Base-by-base conservation (phyloP, 2,113 vertebrate genomes). In the Alces alces region DNA sequence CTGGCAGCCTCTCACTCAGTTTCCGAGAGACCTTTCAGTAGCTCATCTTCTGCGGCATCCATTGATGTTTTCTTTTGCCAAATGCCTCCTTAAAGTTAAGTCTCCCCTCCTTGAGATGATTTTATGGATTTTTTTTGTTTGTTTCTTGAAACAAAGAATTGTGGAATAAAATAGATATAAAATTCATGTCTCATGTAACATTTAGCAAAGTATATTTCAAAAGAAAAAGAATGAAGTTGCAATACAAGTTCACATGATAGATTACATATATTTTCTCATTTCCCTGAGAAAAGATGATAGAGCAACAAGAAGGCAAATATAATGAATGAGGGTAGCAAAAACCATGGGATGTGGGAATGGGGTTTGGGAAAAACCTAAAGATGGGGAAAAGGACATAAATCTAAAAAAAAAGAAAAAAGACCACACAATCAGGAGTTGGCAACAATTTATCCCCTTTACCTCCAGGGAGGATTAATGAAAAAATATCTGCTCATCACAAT, bases 141-240 rank as follows among this genome's bases (percentile, higher is more conserved):
- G 4, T 64, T 57, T 93, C n/a, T 93, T 66, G n/a, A 70, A 85
- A 94, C 64, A 89, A 73, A 52, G 10, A 16, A 57, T 6, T 85
- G 3, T 23, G 25, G 66, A 73, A 79, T 84, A 54, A 57, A 96
- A 52, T 8, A 60, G 43, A 3, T 7, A 50, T 6, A 89, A n/a
- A 45, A 14, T 73, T 93, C 39, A 64, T 7, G 21, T 14, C 16
- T 83, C 21, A 9, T 2, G 6, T 27, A 64, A 89, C 30, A 83
- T 6, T 57, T 54, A 78, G 43, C 92, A 58, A 83, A 79, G 50
- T 8, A 80, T 2, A 27, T 6, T 60, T 94, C n/a, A 61, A 27
- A 50, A 61, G 45, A 43, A 86, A 80, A 78, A 84, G 21, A 39
- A 83, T 33, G 36, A 86, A 92, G 17, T 16, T 45, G 33, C 13